Conservation (phyloP, 2,113 vertebrate genomes). For the Diphyllodes magnificus region DNA sequence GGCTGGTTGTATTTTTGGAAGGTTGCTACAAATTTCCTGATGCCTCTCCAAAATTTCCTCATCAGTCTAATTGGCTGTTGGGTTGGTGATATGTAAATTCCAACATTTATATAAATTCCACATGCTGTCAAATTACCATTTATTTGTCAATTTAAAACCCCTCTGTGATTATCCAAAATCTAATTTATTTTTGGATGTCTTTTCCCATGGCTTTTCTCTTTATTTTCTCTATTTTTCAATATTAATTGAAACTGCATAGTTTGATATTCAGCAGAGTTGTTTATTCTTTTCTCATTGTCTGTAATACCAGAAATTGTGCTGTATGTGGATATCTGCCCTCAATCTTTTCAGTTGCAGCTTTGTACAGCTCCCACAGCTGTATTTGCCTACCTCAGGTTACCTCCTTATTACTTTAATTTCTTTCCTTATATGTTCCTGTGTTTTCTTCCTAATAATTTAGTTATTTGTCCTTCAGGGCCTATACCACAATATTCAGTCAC, state of each 20-base stretch:
- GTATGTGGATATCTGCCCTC: neutral
- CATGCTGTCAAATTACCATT: neutral
- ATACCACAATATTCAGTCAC: neutral
- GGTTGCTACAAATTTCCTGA: neutral
- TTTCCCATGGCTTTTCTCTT: neutral
- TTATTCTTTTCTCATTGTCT: neutral
- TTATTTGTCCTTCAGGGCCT: neutral
- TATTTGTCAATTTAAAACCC: neutral
- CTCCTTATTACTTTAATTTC: neutral
- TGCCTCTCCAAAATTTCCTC: neutral
- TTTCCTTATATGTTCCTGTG: neutral
- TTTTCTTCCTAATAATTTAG: neutral
- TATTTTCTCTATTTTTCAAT: neutral
- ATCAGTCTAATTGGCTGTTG: neutral
- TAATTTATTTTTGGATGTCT: conserved; percentile 13
- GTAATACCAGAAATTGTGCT: neutral
- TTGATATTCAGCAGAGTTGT: neutral
- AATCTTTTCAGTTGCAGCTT: neutral
- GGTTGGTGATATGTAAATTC: conserved; percentile 24
- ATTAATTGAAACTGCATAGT: neutral
- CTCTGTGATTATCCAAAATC: neutral
- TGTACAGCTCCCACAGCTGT: neutral
- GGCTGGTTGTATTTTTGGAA: neutral
- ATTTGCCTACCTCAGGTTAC: neutral
- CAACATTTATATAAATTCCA: neutral